A percentile compares a stretch with the other conserved stretches of the same genome.
Conservation (phyloP, 1,140 invertebrate species). For the Tenebrio molitor region DNA sequence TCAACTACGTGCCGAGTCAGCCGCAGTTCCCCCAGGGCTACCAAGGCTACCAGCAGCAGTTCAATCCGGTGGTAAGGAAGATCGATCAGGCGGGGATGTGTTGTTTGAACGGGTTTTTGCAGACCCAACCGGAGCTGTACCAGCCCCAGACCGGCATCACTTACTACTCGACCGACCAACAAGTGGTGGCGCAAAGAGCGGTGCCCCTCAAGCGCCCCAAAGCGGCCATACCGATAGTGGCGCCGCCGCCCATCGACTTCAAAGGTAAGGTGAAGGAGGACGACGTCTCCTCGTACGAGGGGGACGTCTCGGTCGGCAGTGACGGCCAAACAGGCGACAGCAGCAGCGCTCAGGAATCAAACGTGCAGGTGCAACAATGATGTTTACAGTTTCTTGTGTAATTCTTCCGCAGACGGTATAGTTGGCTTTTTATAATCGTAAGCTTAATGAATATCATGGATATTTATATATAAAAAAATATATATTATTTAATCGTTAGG, state of each 20-base stretch:
- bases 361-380: slow-evolving; percentile 25
- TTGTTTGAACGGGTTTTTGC: slow-evolving; percentile 36
- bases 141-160: slow-evolving; percentile 65
- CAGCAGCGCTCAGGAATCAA: slow-evolving; percentile 24
- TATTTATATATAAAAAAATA: slow-evolving; percentile 8
- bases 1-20: slow-evolving; percentile 62
- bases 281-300: background rate
- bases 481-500: slow-evolving; percentile 21
- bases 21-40: slow-evolving; percentile 58
- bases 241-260: slow-evolving; percentile 56
- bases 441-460: slow-evolving; percentile 10
- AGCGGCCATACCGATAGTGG: slow-evolving; percentile 65
- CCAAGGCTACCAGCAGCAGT: slow-evolving; percentile 62
- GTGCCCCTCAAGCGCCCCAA: slow-evolving; percentile 63
- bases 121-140: slow-evolving; percentile 65
- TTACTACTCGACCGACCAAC: slow-evolving; percentile 66
- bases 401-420: slow-evolving; percentile 14
- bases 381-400: slow-evolving; percentile 25
- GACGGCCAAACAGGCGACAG: slow-evolving; percentile 9
- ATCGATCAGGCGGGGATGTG: slow-evolving; percentile 1
- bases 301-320: background rate
- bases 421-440: slow-evolving; percentile 14
- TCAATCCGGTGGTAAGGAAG: slow-evolving; percentile 63
- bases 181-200: slow-evolving; percentile 59
- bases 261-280: slow-evolving; percentile 22